These are phyloP conservation scores for Theocolax elegans DNA, from an alignment of 1,140 invertebrate genomes.

Conservation along the genomic window DNA sequence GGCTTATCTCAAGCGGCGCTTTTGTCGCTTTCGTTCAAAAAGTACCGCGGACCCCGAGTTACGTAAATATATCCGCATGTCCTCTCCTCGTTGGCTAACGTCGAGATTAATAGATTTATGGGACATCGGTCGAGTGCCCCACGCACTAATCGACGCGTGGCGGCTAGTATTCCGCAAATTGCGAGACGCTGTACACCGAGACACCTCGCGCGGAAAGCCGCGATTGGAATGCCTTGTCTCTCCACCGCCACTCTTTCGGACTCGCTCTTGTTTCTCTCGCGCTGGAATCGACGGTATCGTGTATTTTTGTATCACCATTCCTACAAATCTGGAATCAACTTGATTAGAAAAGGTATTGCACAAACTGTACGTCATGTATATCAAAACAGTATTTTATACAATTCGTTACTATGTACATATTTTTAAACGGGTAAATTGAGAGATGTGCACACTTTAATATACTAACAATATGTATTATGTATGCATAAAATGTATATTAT, in stretches of 20 bases:
- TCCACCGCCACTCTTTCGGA: neutral
- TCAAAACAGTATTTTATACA: no score
- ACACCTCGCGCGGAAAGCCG: neutral
- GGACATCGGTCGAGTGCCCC: neutral
- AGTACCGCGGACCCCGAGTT: conserved; percentile 34
- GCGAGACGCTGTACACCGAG: conserved; percentile 1
- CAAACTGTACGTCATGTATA: no score
- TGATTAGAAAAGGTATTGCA: no score
- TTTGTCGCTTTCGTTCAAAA: conserved; percentile 41
- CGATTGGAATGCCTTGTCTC: neutral
- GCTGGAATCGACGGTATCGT: no score
- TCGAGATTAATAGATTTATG: conserved; percentile 44
- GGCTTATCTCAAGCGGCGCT: conserved; percentile 33
- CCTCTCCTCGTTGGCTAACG: conserved; percentile 44
- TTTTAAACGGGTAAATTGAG: no score
- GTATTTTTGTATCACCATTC: no score
- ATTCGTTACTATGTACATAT: no score
- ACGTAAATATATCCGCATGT: conserved; percentile 22
- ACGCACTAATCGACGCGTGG: conserved; percentile 22
- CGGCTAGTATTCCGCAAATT: conserved; percentile 47
- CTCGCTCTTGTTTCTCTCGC: no score
- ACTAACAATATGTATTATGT: no score
- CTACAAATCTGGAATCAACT: no score
- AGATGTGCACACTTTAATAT: no score
- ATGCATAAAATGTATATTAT: no score